Conservation (phyloP, 1,140 invertebrate genomes). For the Anastrepha ludens region DNA sequence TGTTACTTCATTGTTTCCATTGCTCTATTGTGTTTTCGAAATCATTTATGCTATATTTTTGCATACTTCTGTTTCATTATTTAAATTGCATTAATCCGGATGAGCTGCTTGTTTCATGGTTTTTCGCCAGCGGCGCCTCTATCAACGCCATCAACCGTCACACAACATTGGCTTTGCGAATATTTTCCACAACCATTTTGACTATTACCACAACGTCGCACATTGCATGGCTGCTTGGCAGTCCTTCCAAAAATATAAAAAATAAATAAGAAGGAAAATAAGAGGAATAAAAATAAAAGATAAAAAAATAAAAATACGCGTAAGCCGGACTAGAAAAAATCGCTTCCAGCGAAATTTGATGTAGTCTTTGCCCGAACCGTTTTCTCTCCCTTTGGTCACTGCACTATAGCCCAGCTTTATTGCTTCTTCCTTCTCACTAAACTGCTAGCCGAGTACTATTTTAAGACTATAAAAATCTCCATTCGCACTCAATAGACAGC, state of each 20-base stretch:
- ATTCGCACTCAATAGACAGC: slow-evolving; percentile 26
- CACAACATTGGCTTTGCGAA: slow-evolving; percentile 8
- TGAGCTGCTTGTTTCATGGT: slow-evolving; percentile 36
- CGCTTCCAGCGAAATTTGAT: no score
- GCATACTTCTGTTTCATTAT: slow-evolving; percentile 10
- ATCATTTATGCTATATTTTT: neutral
- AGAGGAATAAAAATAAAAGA: no score
- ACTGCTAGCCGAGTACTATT: neutral
- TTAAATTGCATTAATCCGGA: slow-evolving; percentile 41
- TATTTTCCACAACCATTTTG: slow-evolving; percentile 8
- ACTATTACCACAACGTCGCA: neutral
- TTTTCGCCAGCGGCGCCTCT: neutral
- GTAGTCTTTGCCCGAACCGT: no score
- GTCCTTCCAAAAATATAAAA: neutral
- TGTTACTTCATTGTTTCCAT: neutral
- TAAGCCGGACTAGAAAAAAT: neutral
- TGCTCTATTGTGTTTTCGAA: neutral
- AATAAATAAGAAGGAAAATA: neutral
- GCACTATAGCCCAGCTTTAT: neutral
- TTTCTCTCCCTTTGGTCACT: neutral
- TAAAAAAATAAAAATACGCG: neutral
- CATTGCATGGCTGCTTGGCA: slow-evolving; percentile 16
- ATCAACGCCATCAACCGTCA: neutral
- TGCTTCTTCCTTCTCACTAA: neutral
- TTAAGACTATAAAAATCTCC: neutral